These are phyloP conservation scores for Rhincodon typus DNA, from an alignment of 2,797 vertebrate species.

Conservation along the genomic window DNA sequence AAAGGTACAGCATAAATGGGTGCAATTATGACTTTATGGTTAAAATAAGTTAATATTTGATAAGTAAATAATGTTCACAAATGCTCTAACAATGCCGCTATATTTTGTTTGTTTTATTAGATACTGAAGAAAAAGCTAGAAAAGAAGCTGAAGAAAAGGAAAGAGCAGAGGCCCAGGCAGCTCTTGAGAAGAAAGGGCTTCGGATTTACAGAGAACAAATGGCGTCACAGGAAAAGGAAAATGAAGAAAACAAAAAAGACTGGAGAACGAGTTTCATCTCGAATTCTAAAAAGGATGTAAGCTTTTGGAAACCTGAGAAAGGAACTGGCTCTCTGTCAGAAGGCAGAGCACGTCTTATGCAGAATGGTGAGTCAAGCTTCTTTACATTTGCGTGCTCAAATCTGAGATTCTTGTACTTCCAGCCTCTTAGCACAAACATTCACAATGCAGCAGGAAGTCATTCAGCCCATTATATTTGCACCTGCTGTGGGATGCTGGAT, in stretches of 20 bases:
- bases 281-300: constrained; percentile 51
- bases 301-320: constrained; percentile 56
- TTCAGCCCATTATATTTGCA: not conserved
- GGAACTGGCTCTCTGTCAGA: constrained; percentile 39
- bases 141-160: constrained; percentile 60
- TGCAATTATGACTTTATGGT: not conserved
- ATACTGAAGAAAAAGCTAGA: constrained; percentile 74
- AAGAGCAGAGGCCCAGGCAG: constrained; percentile 57
- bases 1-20: not conserved
- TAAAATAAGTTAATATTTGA: not conserved
- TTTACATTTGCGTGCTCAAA: not conserved
- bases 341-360: constrained; percentile 55
- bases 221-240: constrained; percentile 43
- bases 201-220: constrained; percentile 44
- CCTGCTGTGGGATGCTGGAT: not conserved
- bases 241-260: constrained; percentile 43
- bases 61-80: not conserved
- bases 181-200: not conserved
- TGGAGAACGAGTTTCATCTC: constrained; percentile 16
- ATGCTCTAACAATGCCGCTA: not conserved
- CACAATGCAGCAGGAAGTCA: not conserved
- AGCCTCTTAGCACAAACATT: too few species aligned
- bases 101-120: constrained; percentile 46
- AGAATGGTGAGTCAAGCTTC: constrained; percentile 63
- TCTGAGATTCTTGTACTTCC: not conserved